Percentiles rank a stretch among this genome's conserved stretches.
phyloP scores from a whole-genome alignment of 2,888 invertebrate genomes.

The Keiferia lycopersicella region DNA sequence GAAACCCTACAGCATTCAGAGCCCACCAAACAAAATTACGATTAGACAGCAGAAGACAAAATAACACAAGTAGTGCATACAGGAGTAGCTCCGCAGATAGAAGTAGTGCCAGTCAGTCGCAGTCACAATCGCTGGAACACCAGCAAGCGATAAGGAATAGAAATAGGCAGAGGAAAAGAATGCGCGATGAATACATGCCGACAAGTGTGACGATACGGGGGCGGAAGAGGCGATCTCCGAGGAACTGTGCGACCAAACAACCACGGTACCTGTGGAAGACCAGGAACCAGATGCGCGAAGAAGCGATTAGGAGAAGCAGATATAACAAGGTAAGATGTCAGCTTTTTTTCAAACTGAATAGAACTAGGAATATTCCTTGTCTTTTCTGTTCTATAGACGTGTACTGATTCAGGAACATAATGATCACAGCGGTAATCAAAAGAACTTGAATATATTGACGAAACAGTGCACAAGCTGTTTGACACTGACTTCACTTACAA shows the following conservation, averaged over 20 bases:
- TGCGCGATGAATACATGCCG: conserved; percentile 46
- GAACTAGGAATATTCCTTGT: too few species aligned
- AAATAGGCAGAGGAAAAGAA: conserved; percentile 49
- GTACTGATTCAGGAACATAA: too few species aligned
- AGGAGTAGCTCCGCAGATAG: conserved; percentile 57
- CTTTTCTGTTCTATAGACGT: too few species aligned
- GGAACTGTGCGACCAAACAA: conserved; percentile 74
- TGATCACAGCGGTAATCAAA: too few species aligned
- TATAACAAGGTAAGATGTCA: conserved; percentile 33
- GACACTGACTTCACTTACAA: too few species aligned
- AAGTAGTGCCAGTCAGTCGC: conserved; percentile 49
- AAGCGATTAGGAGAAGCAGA: conserved; percentile 42
- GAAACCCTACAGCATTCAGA: conserved; percentile 67
- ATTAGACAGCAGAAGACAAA: conserved; percentile 53
- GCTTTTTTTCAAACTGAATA: background rate
- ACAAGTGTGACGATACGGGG: conserved; percentile 60
- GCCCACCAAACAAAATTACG: conserved; percentile 58
- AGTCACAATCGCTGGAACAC: conserved; percentile 48
- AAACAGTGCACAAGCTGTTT: too few species aligned
- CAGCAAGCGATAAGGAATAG: conserved; percentile 38
- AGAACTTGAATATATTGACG: too few species aligned
- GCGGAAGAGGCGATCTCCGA: conserved; percentile 58
- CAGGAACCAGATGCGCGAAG: conserved; percentile 46
- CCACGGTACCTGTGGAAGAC: conserved; percentile 68
- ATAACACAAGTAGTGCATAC: conserved; percentile 36